Percentiles rank a stretch among this genome's conserved stretches.
Evolutionary conservation across 2,113 vertebrate species (phyloP).

Genomic region (Microcebus jonahi): DNA sequence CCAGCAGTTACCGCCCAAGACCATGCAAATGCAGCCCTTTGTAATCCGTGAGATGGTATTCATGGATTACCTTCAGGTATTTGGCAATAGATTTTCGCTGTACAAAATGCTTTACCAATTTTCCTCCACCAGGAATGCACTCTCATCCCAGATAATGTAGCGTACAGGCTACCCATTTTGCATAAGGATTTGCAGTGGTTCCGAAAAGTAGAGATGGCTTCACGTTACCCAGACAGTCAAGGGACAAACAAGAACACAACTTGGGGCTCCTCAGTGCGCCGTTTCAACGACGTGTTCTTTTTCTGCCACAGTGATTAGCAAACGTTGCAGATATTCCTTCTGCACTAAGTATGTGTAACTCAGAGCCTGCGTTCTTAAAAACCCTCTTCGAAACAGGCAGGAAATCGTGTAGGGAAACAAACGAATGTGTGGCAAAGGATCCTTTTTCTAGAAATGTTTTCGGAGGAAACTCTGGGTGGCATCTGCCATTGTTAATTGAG

Average conservation of each 20-base stretch:
- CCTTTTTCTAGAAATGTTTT: conserved; percentile 34
- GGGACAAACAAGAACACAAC: conserved; percentile 32
- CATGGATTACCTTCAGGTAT: neutral
- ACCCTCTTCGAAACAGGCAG: neutral
- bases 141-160: neutral
- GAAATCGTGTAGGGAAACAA: conserved; percentile 6
- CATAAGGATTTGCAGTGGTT: neutral
- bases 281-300: conserved; percentile 14
- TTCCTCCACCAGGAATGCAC: neutral
- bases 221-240: neutral
- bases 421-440: neutral
- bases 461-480: conserved; percentile 68
- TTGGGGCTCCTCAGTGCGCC: neutral
- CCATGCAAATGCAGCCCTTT: neutral
- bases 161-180: neutral
- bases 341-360: conserved; percentile 24
- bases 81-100: neutral
- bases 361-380: conserved; percentile 57
- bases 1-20: neutral
- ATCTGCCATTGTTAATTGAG: conserved; percentile 74
- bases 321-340: neutral
- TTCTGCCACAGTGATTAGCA: conserved; percentile 4
- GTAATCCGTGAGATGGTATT: neutral
- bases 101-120: neutral
- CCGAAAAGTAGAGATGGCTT: neutral